Evolutionary conservation across 2,797 vertebrate genomes (phyloP).

Genomic region (Pangasius sanitwongsei): DNA sequence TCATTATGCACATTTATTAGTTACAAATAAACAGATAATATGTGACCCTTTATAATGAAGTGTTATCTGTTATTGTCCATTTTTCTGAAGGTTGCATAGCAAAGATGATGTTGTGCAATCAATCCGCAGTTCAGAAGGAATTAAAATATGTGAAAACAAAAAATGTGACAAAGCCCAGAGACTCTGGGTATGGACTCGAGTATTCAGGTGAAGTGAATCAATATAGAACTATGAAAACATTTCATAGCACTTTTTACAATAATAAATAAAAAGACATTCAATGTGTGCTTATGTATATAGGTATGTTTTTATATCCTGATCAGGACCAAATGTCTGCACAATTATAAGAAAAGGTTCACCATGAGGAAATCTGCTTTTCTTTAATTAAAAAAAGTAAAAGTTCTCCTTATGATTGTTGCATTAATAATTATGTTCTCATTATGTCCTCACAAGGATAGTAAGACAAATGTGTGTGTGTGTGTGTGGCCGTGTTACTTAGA

Average conservation of each 20-base stretch:
- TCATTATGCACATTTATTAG: background rate
- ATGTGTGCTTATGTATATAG: too few species aligned
- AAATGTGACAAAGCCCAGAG: background rate
- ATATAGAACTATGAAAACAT: background rate
- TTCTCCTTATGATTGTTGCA: background rate
- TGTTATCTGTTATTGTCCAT: background rate
- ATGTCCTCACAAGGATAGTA: background rate
- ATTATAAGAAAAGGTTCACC: background rate
- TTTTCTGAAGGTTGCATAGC: background rate
- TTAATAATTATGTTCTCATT: background rate
- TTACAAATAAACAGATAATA: background rate
- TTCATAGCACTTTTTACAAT: background rate
- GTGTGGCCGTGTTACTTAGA: background rate
- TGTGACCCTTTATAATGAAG: background rate
- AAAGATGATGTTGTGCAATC: background rate
- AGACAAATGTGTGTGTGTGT: background rate
- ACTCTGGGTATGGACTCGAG: background rate
- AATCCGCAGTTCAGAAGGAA: background rate
- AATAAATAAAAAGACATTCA: background rate
- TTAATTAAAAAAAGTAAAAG: background rate
- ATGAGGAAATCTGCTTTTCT: background rate
- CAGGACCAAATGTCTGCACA: background rate
- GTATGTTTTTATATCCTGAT: background rate
- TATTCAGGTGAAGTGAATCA: background rate
- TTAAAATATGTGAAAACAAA: background rate